Evolutionary conservation across 2,797 vertebrate genomes (phyloP).

Genomic region (Sebastolobus alascanus): DNA sequence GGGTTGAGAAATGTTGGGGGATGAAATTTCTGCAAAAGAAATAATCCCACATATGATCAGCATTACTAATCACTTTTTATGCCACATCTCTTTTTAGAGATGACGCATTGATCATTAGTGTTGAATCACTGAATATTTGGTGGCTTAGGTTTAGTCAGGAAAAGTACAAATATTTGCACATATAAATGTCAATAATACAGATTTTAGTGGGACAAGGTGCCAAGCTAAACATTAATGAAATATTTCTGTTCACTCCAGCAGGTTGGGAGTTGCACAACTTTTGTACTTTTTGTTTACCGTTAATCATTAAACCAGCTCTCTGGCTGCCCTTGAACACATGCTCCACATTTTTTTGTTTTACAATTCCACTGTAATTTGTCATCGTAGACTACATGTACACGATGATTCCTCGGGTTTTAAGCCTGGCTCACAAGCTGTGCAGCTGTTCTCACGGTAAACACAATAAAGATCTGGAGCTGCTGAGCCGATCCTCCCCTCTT

Average conservation of each 20-base stretch:
- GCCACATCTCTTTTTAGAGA: not conserved
- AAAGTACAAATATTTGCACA: conserved; percentile 63
- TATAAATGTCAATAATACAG: conserved; percentile 37
- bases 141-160: conserved; percentile 1
- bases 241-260: conserved; percentile 52
- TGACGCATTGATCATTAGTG: not conserved
- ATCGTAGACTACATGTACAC: not conserved
- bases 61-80: not conserved
- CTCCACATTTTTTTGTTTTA: conserved; percentile 31
- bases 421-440: conserved; percentile 16
- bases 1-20: not conserved
- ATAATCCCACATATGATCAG: not conserved
- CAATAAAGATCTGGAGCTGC: conserved; percentile 9
- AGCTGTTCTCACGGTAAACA: conserved; percentile 23
- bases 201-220: conserved; percentile 28
- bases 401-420: conserved; percentile 7
- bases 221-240: conserved; percentile 78
- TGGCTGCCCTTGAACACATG: conserved; percentile 58
- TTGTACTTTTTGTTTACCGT: conserved; percentile 75
- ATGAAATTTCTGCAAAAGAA: not conserved
- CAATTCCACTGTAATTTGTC: conserved; percentile 18
- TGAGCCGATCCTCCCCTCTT: conserved; percentile 1
- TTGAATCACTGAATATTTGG: not conserved
- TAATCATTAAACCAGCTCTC: conserved; percentile 77
- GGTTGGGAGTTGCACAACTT: conserved; percentile 66